These are phyloP conservation scores for Gastrophysa polygoni DNA, from an alignment of 2,888 invertebrate genomes.

Conservation along the genomic window DNA sequence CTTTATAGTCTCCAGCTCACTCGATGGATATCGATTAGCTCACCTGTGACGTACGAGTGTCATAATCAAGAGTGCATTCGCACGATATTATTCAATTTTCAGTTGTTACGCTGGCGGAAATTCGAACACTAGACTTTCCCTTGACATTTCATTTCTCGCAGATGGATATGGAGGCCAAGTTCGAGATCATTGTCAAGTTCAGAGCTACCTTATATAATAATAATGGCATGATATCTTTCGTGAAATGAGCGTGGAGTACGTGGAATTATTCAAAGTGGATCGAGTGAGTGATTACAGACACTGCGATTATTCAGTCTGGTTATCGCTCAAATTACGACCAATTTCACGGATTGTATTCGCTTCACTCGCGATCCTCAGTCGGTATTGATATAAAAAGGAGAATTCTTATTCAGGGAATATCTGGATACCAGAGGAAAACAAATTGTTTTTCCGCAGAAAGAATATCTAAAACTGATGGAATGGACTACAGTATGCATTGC, in stretches of 20 bases:
- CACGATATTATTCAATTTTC: constrained; percentile 19
- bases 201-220: constrained; percentile 32
- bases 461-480: too few species aligned
- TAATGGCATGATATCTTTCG: not conserved
- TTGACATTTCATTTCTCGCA: constrained; percentile 33
- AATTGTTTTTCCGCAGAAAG: too few species aligned
- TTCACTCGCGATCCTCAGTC: not conserved
- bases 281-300: not conserved
- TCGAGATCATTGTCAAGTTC: constrained; percentile 43
- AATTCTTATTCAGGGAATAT: too few species aligned
- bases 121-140: constrained; percentile 37
- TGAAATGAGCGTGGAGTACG: not conserved
- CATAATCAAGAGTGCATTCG: constrained; percentile 5
- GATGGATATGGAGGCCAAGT: constrained; percentile 47
- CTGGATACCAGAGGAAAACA: too few species aligned
- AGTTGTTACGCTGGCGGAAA: constrained; percentile 25
- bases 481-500: too few species aligned
- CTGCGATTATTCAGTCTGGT: not conserved
- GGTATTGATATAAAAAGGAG: not conserved
- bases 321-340: not conserved
- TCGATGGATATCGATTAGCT: too few species aligned
- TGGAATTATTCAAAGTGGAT: not conserved
- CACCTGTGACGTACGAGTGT: too few species aligned
- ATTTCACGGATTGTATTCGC: not conserved
- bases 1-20: too few species aligned